Percentiles rank a stretch among this genome's conserved stretches.
These are phyloP conservation scores for Drosophila carrolli DNA, from an alignment of 1,140 invertebrate species.

Conservation along the genomic window DNA sequence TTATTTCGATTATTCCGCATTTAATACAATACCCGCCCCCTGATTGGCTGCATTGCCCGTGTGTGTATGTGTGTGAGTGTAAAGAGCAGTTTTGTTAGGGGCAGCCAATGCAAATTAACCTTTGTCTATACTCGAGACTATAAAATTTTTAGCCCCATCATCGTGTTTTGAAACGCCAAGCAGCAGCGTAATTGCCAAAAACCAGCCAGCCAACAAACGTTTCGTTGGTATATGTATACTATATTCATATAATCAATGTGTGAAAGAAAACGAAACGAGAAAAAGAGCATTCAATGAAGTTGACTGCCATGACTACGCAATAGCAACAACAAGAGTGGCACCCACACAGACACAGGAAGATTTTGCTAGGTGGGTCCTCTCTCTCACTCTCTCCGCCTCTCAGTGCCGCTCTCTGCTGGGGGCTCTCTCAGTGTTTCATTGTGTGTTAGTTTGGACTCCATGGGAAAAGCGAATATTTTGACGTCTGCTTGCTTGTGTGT, in stretches of 20 bases:
- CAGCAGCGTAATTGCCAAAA: slow-evolving; percentile 44
- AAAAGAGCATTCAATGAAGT: slow-evolving; percentile 75
- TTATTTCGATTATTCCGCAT: slow-evolving; percentile 8
- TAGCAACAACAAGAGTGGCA: slow-evolving; percentile 73
- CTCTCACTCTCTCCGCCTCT: slow-evolving; percentile 41
- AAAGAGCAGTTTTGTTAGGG: slow-evolving; percentile 44
- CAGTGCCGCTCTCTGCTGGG: slow-evolving; percentile 35
- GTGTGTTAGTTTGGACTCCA: slow-evolving; percentile 35
- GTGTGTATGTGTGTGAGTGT: slow-evolving; percentile 37
- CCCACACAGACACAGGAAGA: slow-evolving; percentile 25
- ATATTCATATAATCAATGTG: slow-evolving; percentile 74
- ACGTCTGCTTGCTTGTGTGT: slow-evolving; percentile 33
- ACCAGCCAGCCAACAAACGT: slow-evolving; percentile 49
- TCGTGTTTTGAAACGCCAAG: slow-evolving; percentile 40
- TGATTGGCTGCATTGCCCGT: slow-evolving; percentile 28
- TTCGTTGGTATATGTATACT: slow-evolving; percentile 71
- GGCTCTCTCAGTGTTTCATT: slow-evolving; percentile 40
- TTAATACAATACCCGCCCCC: slow-evolving; percentile 15
- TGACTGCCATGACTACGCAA: slow-evolving; percentile 80
- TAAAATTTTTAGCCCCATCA: slow-evolving; percentile 38
- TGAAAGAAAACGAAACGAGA: slow-evolving; percentile 44
- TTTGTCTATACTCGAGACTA: slow-evolving; percentile 37
- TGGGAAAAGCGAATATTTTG: slow-evolving; percentile 52
- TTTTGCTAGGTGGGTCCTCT: slow-evolving; percentile 40
- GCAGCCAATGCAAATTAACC: slow-evolving; percentile 32